These are phyloP conservation scores for Mongoloraphidia duomilia DNA, from an alignment of 2,888 invertebrate genomes.

Conservation along the genomic window DNA sequence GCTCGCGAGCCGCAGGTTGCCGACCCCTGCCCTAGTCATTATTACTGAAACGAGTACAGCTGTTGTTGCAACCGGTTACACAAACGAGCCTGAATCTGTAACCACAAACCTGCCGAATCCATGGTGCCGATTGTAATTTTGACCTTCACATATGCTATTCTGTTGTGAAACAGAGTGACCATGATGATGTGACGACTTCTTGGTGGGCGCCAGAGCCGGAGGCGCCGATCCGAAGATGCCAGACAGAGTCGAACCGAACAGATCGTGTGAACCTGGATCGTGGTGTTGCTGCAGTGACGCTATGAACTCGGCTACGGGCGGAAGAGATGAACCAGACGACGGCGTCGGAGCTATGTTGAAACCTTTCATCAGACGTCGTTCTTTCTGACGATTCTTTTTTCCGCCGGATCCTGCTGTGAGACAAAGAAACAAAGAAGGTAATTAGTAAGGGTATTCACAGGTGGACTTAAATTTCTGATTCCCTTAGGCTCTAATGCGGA, in stretches of 20 bases:
- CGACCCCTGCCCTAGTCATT: too few relatives aligned
- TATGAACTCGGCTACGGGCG: conserved; percentile 66
- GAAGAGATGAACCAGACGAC: conserved; percentile 41
- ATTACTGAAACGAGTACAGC: too few relatives aligned
- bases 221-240: conserved; percentile 40
- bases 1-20: too few relatives aligned
- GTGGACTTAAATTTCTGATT: too few relatives aligned
- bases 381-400: conserved; percentile 87
- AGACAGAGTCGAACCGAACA: conserved; percentile 54
- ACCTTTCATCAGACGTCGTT: conserved; percentile 83
- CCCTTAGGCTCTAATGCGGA: too few relatives aligned
- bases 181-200: conserved; percentile 25
- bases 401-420: conserved; percentile 55
- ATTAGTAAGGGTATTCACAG: too few relatives aligned
- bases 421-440: too few relatives aligned
- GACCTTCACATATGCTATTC: conserved; percentile 29
- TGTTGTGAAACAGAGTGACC: conserved; percentile 30
- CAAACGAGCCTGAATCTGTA: too few relatives aligned
- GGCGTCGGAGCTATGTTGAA: conserved; percentile 77
- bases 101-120: conserved; percentile 13
- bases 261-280: conserved; percentile 34
- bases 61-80: too few relatives aligned
- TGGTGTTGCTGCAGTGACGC: conserved; percentile 54
- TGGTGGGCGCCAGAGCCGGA: conserved; percentile 31
- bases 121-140: conserved; percentile 15